Conservation (phyloP, 2,113 vertebrate species). For the Odontesthes bonariensis region DNA sequence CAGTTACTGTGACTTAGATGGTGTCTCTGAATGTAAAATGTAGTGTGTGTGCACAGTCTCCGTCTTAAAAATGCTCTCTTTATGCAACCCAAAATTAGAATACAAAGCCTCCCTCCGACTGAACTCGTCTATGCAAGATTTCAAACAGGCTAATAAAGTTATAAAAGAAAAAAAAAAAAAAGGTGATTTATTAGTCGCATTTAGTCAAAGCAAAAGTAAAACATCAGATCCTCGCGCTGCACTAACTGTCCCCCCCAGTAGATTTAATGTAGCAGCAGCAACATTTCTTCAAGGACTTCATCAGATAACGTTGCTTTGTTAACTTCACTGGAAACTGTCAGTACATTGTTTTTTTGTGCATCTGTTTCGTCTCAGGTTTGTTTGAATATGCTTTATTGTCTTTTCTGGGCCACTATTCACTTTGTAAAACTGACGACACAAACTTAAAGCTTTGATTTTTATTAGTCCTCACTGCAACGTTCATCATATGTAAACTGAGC, state of each 20-base stretch:
- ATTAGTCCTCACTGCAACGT: background rate
- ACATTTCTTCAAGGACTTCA: background rate
- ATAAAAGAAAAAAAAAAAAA: too few relatives aligned
- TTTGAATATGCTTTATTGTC: too few relatives aligned
- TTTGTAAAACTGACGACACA: too few relatives aligned
- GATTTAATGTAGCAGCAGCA: background rate
- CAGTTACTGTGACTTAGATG: background rate
- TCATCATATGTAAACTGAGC: background rate
- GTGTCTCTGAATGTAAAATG: constrained; percentile 20
- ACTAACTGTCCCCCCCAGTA: background rate
- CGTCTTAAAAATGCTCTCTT: background rate
- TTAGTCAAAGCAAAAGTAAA: background rate
- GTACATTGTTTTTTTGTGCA: background rate
- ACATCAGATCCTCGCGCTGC: background rate
- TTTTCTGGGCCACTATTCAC: background rate
- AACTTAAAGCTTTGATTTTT: background rate
- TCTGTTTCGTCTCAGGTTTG: background rate
- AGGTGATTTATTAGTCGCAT: background rate
- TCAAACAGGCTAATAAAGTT: background rate
- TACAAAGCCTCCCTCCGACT: background rate
- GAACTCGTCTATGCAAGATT: background rate
- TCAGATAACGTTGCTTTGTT: background rate
- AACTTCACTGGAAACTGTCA: background rate
- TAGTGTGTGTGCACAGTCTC: background rate
- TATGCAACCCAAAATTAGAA: background rate